Evolutionary conservation across 2,888 invertebrate genomes (phyloP), one percentile per base, ranked within the genome.

Genomic region (Drosophila phalerata): DNA sequence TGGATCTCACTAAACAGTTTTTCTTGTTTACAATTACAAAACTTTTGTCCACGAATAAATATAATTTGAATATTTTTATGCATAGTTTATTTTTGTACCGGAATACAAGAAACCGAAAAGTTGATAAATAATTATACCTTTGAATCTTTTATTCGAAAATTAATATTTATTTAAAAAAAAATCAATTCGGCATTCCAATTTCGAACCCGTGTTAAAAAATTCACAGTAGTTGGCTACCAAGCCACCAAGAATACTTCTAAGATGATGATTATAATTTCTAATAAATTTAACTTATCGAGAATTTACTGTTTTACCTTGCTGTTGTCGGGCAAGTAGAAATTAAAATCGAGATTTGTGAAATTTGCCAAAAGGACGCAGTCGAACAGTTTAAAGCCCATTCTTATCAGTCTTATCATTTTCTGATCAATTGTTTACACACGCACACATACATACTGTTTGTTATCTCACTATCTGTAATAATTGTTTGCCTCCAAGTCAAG

Each of bases 351-450:
- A 53, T 69, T 53, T 71, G 37, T 32, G 62, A 15, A 45, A 22
- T 25, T 25, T 56, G 48, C 30, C 11, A 22, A 22, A 28, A 67
- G 49, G 43, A 66, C 10, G 25, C 9, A 13, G 10, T 34, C 19
- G 32, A 38, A n/a, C 28, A 8, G 42, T 51, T 57, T 48, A 57
- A 49, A 22, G 51, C 30, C 25, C 70, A 79, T 88, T 81, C 83
- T 78, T 65, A 88, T 79, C 81, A 68, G 32, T 49, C 45, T 63
- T 80, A 80, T 86, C 73, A 32, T 28, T 62, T 30, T 10, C 48
- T 55, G 48, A 66, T 74, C 79, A 63, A 62, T 52, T 58, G 81
- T 58, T 48, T 48, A 51, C 60, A 15, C 25, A 43, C 37, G 32
- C 28, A 51, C 19, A 53, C 28, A 49, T 9, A 15, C 15, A 45